Percentiles rank a stretch among this genome's conserved stretches.
These are phyloP conservation scores for Neosilurus hyrtlii DNA, from an alignment of 2,797 vertebrate species.

Conservation along the genomic window DNA sequence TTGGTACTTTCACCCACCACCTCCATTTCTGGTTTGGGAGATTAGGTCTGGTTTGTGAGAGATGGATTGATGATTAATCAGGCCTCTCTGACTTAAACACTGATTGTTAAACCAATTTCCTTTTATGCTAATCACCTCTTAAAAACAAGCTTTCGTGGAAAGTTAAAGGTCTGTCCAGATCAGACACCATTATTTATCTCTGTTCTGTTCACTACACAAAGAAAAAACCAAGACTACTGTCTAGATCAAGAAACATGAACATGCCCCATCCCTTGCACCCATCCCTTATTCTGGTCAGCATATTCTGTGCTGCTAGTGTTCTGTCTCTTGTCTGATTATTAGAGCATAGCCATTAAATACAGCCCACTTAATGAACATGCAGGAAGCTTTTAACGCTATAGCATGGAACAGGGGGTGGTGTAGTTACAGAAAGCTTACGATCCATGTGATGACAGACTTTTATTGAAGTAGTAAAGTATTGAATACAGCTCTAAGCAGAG, in stretches of 20 bases:
- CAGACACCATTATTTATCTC: not conserved
- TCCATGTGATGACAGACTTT: not conserved
- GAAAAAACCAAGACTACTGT: not conserved
- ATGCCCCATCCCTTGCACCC: not conserved
- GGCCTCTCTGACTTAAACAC: not conserved
- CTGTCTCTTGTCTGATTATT: not conserved
- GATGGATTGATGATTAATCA: not conserved
- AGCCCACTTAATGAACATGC: not conserved
- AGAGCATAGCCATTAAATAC: slow-evolving; percentile 7
- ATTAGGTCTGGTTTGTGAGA: not conserved
- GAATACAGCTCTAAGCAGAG: not conserved
- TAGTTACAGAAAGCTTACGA: not conserved
- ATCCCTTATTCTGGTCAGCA: not conserved
- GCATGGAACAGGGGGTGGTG: not conserved
- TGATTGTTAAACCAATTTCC: not conserved
- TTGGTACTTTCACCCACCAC: not conserved
- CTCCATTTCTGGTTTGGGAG: not conserved
- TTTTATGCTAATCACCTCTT: not conserved
- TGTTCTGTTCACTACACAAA: too few relatives aligned
- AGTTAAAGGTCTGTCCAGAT: not conserved
- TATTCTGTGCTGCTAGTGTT: not conserved
- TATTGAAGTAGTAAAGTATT: not conserved
- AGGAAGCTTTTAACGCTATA: not conserved
- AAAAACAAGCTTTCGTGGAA: not conserved
- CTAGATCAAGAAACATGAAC: slow-evolving; percentile 13